phyloP scores from a whole-genome alignment of 2,888 invertebrate species.

The Kryphioiulus occultus region DNA sequence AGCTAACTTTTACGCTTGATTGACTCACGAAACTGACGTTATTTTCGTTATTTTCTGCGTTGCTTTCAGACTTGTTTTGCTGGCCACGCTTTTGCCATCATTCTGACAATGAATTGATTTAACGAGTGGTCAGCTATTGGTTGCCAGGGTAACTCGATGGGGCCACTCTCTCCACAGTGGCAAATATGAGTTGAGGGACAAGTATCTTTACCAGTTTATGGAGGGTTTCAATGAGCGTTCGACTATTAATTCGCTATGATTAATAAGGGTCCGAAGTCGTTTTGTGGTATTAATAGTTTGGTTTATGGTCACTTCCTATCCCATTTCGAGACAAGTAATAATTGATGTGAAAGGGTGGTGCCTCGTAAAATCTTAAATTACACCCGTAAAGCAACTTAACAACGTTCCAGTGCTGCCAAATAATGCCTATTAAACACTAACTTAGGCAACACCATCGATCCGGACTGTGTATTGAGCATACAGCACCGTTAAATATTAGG shows the following conservation, averaged over 20 bases:
- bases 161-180: not conserved
- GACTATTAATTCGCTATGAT: conserved; percentile 18
- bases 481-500: not conserved
- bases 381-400: not conserved
- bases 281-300: conserved; percentile 19
- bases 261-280: conserved; percentile 8
- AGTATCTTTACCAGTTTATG: not conserved
- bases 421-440: conserved; percentile 20
- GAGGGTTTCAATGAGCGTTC: conserved; percentile 15
- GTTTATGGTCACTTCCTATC: not conserved
- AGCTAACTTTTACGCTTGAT: no score
- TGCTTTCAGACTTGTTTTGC: not conserved
- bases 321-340: conserved; percentile 4
- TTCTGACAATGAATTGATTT: conserved; percentile 1
- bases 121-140: conserved; percentile 1
- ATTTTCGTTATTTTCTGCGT: not conserved
- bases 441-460: conserved; percentile 15
- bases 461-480: not conserved
- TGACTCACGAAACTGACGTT: not conserved
- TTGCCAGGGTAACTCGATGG: not conserved
- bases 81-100: not conserved
- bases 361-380: conserved; percentile 19
- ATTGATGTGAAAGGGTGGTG: conserved; percentile 14
- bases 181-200: not conserved
- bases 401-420: not conserved